These are phyloP conservation scores for Synanthedon andrenaeformis DNA, from an alignment of 2,888 invertebrate genomes.

Conservation along the genomic window DNA sequence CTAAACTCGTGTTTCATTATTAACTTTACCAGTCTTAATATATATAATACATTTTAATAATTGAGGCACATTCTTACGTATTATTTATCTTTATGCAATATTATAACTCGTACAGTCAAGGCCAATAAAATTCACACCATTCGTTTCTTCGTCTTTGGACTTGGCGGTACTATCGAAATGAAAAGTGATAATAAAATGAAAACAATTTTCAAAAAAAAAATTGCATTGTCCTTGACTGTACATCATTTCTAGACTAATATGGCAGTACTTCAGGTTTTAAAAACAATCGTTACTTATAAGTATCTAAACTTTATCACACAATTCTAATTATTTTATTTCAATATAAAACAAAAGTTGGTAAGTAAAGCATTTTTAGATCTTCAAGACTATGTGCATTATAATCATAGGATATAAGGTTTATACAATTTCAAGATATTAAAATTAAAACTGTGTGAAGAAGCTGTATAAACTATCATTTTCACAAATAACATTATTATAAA, in stretches of 20 bases:
- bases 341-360: neutral
- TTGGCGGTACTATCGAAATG: too few species aligned
- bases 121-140: too few species aligned
- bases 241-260: conserved; percentile 71
- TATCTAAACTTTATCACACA: conserved; percentile 16
- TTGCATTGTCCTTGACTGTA: conserved; percentile 81
- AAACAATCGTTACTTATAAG: conserved; percentile 18
- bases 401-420: too few species aligned
- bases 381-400: neutral
- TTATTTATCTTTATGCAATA: neutral
- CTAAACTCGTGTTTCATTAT: neutral
- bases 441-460: conserved; percentile 28
- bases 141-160: too few species aligned
- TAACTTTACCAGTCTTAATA: conserved; percentile 1
- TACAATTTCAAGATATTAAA: conserved; percentile 6
- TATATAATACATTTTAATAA: neutral
- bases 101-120: too few species aligned
- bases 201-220: conserved; percentile 30
- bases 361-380: conserved; percentile 1
- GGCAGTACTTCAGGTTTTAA: conserved; percentile 60
- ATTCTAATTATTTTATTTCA: conserved; percentile 11
- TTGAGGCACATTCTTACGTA: neutral
- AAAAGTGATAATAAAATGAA: neutral
- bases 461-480: conserved; percentile 30
- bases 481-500: conserved; percentile 33